Base-by-base conservation (phyloP, 2,888 invertebrate genomes). In the Parelbella ahira region DNA sequence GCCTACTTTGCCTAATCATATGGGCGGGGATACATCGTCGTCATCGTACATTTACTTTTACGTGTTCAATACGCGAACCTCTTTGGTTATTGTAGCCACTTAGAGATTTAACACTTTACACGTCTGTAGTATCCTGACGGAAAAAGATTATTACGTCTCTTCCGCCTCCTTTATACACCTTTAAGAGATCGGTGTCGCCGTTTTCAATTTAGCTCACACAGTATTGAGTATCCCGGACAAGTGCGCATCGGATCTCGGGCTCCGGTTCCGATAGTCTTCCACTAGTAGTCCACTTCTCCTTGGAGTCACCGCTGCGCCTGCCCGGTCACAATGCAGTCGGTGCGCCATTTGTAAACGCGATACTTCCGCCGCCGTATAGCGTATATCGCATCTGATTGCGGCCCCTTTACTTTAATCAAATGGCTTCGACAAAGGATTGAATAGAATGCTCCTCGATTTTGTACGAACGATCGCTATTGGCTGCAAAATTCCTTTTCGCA, bases 341-440 rank as follows among this genome's bases (percentile, higher is more conserved):
- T 70, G 63, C 67, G 56, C 62, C 79, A 72, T 83, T 80, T 87
- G 88, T 82, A 82, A 82, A 88, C 70, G 81, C 75, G 88, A 88
- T 88, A 88, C 88, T 88, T 88, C 88, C 87, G 80, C 68, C 73
- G 64, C 68, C 62, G 67, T 69, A 63, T 65, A 76, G 71, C 70
- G 68, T 43, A 18, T 69, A 66, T 76, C 74, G 72, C 76, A 74
- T 81, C 71, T 77, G 82, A 83, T 79, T 82, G 80, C 75, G 82
- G 82, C 75, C 68, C 75, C 75, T 82, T 82, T 77, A 74, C 77
- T 78, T 83, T 86, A 84, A 86, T 86, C 84, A 86, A 84, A 87
- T 79, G 72, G 68, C 71, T 71, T 64, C 75, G 76, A 86, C 86
- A 86, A 87, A 86, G 86, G 84, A 78, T 84, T 84, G 82, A 80